Conservation (phyloP, 2,888 invertebrate species). For the Zhengitettix transpicula region DNA sequence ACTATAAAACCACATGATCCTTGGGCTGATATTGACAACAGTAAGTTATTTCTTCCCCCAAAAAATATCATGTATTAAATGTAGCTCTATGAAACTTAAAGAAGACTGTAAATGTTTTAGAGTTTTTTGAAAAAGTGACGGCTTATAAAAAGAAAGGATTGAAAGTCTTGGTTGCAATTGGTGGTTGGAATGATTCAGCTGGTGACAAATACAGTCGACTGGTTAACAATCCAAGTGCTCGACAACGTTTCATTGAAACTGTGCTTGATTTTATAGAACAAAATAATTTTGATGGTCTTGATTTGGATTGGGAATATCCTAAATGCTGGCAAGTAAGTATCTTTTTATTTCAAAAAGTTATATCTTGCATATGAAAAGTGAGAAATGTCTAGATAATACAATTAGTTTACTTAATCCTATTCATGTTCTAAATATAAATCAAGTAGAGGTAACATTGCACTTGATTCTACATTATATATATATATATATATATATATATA, state of each 20-base stretch:
- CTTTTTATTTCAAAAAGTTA: neutral
- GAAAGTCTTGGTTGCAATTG: slow-evolving; percentile 73
- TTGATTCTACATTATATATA: no score
- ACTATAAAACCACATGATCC: slow-evolving; percentile 73
- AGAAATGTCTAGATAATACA: no score
- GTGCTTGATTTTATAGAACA: slow-evolving; percentile 61
- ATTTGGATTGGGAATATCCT: slow-evolving; percentile 90
- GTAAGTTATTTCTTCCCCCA: slow-evolving; percentile 28
- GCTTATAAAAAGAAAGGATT: slow-evolving; percentile 52
- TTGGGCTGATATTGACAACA: slow-evolving; percentile 81
- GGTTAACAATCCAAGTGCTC: slow-evolving; percentile 52
- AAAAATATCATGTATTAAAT: neutral
- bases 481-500: no score
- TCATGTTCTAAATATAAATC: no score
- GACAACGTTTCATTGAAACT: slow-evolving; percentile 56
- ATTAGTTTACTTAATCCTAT: no score
- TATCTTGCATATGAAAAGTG: no score
- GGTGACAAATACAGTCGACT: slow-evolving; percentile 76
- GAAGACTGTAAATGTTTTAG: slow-evolving; percentile 24
- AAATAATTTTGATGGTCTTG: slow-evolving; percentile 75
- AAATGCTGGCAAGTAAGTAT: slow-evolving; percentile 61
- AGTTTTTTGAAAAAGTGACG: slow-evolving; percentile 75
- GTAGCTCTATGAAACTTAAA: neutral
- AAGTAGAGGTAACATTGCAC: no score
- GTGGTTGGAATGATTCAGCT: slow-evolving; percentile 90